Evolutionary conservation across 2,113 vertebrate species (phyloP).

Genomic region (Opisthocomus hoazin): DNA sequence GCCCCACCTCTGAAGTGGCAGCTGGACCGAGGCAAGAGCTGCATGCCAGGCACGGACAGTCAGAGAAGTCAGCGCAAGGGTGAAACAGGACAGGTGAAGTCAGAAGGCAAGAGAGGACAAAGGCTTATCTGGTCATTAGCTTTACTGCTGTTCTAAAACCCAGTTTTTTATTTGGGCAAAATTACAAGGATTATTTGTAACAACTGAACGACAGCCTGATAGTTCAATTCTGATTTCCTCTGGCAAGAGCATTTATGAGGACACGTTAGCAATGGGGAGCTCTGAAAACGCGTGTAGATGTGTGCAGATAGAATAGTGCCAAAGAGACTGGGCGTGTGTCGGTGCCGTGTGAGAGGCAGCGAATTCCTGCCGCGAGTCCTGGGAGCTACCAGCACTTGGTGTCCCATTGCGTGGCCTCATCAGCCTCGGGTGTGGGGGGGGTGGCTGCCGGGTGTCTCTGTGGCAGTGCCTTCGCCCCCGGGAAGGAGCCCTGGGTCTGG

Average conservation of each 20-base stretch:
- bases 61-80: not conserved
- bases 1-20: too few relatives aligned
- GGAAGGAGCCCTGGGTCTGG: not conserved
- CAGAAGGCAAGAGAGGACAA: not conserved
- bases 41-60: accelerated
- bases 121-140: not conserved
- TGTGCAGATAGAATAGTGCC: not conserved
- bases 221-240: not conserved
- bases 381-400: not conserved
- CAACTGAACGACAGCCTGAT: not conserved
- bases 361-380: not conserved
- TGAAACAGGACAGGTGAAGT: not conserved
- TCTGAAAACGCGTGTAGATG: accelerated
- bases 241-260: not conserved
- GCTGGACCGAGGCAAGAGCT: not conserved
- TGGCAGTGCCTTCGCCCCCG: not conserved
- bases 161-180: not conserved
- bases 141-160: not conserved
- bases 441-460: not conserved
- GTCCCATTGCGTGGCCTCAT: accelerated
- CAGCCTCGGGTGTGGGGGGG: not conserved
- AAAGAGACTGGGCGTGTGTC: not conserved
- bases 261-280: accelerated
- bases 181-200: not conserved
- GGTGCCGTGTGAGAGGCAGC: accelerated